phyloP scores from a whole-genome alignment of 2,888 invertebrate genomes.

The Cantharis nigra region DNA sequence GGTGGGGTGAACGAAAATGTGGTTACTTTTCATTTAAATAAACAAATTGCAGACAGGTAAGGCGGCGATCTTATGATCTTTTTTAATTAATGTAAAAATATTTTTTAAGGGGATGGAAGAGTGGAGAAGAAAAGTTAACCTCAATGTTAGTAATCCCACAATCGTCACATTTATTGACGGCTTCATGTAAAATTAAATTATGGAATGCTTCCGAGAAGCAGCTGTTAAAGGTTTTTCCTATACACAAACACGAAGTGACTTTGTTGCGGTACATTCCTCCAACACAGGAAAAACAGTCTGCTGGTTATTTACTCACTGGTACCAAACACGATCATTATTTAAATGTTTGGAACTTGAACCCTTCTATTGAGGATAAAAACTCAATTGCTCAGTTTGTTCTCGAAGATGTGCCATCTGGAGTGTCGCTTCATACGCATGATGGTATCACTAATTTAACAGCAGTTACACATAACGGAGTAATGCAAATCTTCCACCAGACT shows the following conservation, averaged over 20 bases:
- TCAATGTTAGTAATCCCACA: constrained; percentile 65
- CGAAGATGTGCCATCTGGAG: constrained; percentile 68
- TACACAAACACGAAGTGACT: constrained; percentile 65
- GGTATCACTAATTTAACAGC: constrained; percentile 58
- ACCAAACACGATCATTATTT: constrained; percentile 57
- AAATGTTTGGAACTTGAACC: constrained; percentile 58
- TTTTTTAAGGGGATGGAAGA: constrained; percentile 67
- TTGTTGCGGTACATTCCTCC: constrained; percentile 53
- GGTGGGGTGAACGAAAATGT: constrained; percentile 62
- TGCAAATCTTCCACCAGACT: constrained; percentile 77
- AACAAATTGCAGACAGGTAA: constrained; percentile 55
- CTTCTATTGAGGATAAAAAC: constrained; percentile 56
- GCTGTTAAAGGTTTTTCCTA: constrained; percentile 65
- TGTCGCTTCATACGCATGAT: constrained; percentile 60
- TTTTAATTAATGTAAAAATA: background rate
- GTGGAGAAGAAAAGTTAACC: constrained; percentile 61
- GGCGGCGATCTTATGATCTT: constrained; percentile 1
- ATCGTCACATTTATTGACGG: constrained; percentile 43
- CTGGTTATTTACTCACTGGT: constrained; percentile 56
- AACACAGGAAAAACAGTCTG: constrained; percentile 37
- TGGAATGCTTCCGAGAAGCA: constrained; percentile 67
- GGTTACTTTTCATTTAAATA: constrained; percentile 12
- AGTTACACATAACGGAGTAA: constrained; percentile 76
- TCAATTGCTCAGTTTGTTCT: constrained; percentile 66
- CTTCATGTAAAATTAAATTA: constrained; percentile 60